Evolutionary conservation across 2,113 vertebrate genomes (phyloP), one percentile per base, ranked within the genome.

Genomic region (Chelonoidis abingdonii): DNA sequence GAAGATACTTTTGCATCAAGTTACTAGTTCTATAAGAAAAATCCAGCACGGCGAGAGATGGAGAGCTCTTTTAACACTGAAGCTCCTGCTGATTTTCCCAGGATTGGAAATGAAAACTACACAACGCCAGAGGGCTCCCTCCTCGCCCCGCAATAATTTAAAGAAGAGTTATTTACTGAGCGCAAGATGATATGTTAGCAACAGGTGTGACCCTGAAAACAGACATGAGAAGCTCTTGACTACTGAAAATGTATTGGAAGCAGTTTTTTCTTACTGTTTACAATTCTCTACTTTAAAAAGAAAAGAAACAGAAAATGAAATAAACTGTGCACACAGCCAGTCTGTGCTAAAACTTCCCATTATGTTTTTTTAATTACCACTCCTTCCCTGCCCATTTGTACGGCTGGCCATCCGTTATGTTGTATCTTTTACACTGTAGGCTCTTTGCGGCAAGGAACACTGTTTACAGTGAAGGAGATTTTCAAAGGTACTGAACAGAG

Each of bases 91-190:
- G 41, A 62, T 44, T 12, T 90, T 41, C 2, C 47, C 78, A 27
- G 52, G 3, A 1, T 53, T 85, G 19, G 31, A 92, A 91, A 11
- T 54, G 35, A 44, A 11, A 87, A n/a, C 2, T 25, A 44, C 5
- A 29, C 6, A 85, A 14, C 29, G 7, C 76, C 44, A 57, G 93
- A 92, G 83, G 10, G 10, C 16, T n/a, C 53, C 52, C 52, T 19
- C 17, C 52, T 14, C 52, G 2, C 52, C 8, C 69, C 5, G 5
- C 31, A 6, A 0, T 62, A 6, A 78, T 2, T 84, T 59, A 62
- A 88, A 47, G 78, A 44, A 31, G 56, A 2, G 52, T 24, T 53
- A 89, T 8, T 76, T 89, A 29, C 24, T 89, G 41, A 59, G 88
- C 21, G 47, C 19, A 41, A 0, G 0, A 13, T 89, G 25, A 69